These are phyloP conservation scores for Clepsis dumicolana DNA, from an alignment of 2,888 invertebrate species.

Conservation along the genomic window DNA sequence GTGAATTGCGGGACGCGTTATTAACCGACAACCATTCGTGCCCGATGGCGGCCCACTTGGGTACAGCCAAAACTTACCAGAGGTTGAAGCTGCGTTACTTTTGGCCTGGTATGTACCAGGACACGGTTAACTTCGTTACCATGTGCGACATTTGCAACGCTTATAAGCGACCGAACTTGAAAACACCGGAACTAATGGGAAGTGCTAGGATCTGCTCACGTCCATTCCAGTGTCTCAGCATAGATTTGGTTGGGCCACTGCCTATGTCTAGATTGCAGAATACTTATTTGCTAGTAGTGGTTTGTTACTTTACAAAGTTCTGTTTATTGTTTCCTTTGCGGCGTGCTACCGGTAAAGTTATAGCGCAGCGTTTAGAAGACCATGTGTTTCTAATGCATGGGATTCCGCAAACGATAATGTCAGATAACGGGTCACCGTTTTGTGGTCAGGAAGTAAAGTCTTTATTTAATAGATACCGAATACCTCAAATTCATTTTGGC, in stretches of 20 bases:
- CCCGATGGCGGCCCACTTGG: too few species aligned
- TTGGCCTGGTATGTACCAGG: too few species aligned
- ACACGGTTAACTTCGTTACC: not conserved
- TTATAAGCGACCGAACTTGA: not conserved
- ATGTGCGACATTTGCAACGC: not conserved
- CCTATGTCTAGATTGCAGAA: not conserved
- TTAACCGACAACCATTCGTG: not conserved
- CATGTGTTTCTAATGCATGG: slow-evolving; percentile 31
- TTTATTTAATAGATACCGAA: too few species aligned
- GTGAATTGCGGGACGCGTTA: not conserved
- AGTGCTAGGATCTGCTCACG: not conserved
- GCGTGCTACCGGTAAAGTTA: not conserved
- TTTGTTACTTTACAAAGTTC: not conserved
- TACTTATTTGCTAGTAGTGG: not conserved
- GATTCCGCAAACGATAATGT: slow-evolving; percentile 24
- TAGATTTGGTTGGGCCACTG: not conserved
- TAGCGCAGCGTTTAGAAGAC: slow-evolving; percentile 13
- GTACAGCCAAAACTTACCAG: not conserved
- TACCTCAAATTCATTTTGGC: slow-evolving; percentile 13
- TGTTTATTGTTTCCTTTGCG: slow-evolving; percentile 8
- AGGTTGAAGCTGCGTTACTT: not conserved
- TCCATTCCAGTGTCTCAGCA: not conserved
- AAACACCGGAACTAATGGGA: not conserved
- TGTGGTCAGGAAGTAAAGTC: slow-evolving; percentile 8
- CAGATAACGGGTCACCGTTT: slow-evolving; percentile 27